Base-by-base conservation (phyloP, 2,113 vertebrate genomes). In the Siniperca knerii region DNA sequence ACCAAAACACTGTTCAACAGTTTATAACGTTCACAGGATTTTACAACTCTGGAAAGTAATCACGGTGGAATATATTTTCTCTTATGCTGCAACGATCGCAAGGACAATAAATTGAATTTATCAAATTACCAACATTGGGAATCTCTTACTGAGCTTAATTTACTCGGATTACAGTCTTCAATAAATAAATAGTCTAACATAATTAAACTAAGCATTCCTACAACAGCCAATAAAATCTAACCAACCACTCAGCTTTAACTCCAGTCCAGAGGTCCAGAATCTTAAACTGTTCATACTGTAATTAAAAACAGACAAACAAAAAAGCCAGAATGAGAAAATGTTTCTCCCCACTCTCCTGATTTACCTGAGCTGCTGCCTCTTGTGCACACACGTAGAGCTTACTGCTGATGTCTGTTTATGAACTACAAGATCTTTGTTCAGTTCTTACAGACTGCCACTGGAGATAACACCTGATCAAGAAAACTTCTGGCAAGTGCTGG, bases 381-480 rank as follows among this genome's bases (percentile, higher is more conserved):
- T 67, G 25, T 58, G 44, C 69, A 75, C 44, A 62, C 1, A 29
- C 29, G 29, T 54, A n/a, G 1, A 61, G 77, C 66, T 75, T 33
- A 75, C 60, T 42, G 58, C 74, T 70, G 71, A 68, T 70, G 77
- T 65, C 44, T 70, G 12, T 75, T 80, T 67, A 61, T 74, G 57
- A 75, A 60, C 65, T 23, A 42, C 70, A 65, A 21, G 44, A 84
- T 75, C 73, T 81, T 29, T 21, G 42, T 42, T 83, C 54, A 81
- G 62, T 84, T 83, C 80, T 46, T 46, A 29, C 21, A 67, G 65
- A 44, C 71, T 82, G 75, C 58, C n/a, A 65, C 46, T 46, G 35
- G 20, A 60, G 44, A 61, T 16, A 23, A 20, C 8, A 50, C 48
- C 46, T 37, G 52, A 83, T 66, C 16, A 75, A 84, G 23, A 57